phyloP scores from a whole-genome alignment of 1,140 invertebrate genomes.

The Nylanderia fulva region DNA sequence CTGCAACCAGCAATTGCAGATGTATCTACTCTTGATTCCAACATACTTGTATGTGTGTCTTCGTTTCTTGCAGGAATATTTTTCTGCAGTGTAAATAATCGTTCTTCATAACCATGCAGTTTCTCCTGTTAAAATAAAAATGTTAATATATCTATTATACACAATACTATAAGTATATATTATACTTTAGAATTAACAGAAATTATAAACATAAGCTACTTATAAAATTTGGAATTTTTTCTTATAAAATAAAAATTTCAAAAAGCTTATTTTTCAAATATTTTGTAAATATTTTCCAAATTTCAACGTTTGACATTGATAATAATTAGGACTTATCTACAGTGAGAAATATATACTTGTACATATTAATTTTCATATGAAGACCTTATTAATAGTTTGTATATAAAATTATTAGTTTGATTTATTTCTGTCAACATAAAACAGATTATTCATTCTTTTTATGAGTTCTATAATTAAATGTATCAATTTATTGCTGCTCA shows the following conservation, averaged over 20 bases:
- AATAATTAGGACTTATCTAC: no score
- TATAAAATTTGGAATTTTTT: background rate
- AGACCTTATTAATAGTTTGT: no score
- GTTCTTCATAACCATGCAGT: background rate
- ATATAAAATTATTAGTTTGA: no score
- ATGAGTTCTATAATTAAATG: no score
- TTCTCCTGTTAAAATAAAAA: conserved; percentile 38
- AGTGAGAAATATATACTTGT: no score
- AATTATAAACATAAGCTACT: background rate
- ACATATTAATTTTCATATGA: no score
- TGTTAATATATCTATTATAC: background rate
- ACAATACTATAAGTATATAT: background rate
- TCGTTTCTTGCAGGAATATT: background rate
- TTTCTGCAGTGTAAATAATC: background rate
- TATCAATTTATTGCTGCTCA: no score
- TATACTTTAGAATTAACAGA: background rate
- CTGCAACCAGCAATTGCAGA: background rate
- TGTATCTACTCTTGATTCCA: background rate
- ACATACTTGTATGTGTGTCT: background rate
- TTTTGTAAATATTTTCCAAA: background rate
- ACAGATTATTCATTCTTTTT: no score
- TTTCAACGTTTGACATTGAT: background rate
- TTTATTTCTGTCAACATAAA: no score
- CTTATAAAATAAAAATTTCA: conserved; percentile 7
- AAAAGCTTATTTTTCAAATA: no score